Percentiles rank a stretch among this genome's conserved stretches.
Conservation (phyloP, 2,797 vertebrate species). For the Pitangus sulphuratus region DNA sequence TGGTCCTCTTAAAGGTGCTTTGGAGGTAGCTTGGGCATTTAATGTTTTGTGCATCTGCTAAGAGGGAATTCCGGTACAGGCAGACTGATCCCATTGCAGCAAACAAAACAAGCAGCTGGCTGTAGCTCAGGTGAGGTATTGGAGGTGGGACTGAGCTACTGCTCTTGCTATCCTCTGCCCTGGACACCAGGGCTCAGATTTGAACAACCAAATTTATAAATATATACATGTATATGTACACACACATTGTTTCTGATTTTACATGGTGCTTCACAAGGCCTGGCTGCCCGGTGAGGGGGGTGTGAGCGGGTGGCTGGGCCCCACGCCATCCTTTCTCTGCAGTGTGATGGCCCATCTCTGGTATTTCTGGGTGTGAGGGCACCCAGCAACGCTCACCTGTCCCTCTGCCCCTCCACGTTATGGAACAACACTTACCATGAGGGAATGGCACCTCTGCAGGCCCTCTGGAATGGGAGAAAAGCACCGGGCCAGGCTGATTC, state of each 20-base stretch:
- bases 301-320: background rate
- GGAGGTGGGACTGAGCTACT: background rate
- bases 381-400: fast-evolving
- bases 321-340: fast-evolving
- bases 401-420: background rate
- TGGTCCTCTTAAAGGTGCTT: background rate
- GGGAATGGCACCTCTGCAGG: fast-evolving
- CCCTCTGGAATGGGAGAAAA: background rate
- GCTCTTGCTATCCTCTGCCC: background rate
- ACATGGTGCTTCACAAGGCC: fast-evolving
- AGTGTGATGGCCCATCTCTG: fast-evolving
- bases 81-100: background rate
- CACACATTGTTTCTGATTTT: background rate
- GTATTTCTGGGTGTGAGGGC: background rate
- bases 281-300: background rate
- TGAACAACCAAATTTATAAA: background rate
- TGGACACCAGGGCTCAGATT: background rate
- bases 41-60: background rate
- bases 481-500: fast-evolving
- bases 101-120: background rate
- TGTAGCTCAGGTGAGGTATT: background rate
- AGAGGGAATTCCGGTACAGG: background rate
- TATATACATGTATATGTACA: fast-evolving
- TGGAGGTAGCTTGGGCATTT: background rate
- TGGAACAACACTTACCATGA: fast-evolving